Percentiles rank a stretch among this genome's conserved stretches.
Evolutionary conservation across 2,888 invertebrate species (phyloP).

Genomic region (Microctonus aethiopoides): DNA sequence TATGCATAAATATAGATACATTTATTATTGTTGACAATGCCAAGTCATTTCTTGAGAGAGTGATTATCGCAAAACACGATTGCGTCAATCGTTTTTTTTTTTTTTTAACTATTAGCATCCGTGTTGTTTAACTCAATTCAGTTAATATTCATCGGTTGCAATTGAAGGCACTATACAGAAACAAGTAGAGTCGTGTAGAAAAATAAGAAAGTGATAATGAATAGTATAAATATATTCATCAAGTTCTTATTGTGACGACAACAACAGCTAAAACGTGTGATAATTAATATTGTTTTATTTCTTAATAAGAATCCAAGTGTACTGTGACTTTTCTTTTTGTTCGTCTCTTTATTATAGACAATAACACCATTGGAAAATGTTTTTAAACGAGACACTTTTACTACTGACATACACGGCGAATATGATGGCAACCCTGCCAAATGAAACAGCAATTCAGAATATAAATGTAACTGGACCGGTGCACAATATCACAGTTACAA

Average conservation of each 20-base stretch:
- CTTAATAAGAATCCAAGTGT: not conserved
- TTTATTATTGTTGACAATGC: not conserved
- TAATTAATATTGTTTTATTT: not conserved
- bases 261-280: not conserved
- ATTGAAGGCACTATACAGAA: not conserved
- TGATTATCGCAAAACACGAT: constrained; percentile 47
- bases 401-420: constrained; percentile 58
- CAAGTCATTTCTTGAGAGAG: constrained; percentile 16
- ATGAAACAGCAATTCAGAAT: constrained; percentile 42
- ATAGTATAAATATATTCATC: too few relatives aligned
- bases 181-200: not conserved
- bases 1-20: not conserved
- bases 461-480: constrained; percentile 26
- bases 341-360: not conserved
- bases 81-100: constrained; percentile 61
- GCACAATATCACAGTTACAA: constrained; percentile 50
- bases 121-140: not conserved
- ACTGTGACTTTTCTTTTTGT: not conserved
- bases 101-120: constrained; percentile 33
- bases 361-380: constrained; percentile 47
- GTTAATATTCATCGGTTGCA: constrained; percentile 5
- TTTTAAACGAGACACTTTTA: constrained; percentile 57
- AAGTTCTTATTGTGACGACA: not conserved
- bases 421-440: constrained; percentile 54
- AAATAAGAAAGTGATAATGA: not conserved